Evolutionary conservation across 2,797 vertebrate species (phyloP).

Genomic region (Sylvilagus floridanus): DNA sequence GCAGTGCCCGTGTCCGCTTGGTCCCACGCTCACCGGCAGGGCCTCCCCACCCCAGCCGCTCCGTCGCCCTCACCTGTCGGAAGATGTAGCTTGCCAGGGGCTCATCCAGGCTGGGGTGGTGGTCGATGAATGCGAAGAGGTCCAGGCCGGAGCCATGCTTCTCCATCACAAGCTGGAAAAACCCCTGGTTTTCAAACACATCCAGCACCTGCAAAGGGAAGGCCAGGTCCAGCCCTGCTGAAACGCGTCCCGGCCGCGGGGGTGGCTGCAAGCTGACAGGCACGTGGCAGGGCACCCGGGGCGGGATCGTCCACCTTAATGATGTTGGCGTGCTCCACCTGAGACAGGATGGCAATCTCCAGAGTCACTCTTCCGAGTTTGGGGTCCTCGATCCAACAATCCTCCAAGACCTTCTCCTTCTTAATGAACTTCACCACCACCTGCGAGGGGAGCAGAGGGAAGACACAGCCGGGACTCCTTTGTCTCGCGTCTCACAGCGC

Average conservation of each 20-base stretch:
- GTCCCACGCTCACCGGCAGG: too few species aligned
- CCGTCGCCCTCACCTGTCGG: conserved; percentile 91
- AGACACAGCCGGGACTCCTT: background rate
- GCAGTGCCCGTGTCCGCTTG: too few species aligned
- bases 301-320: conserved; percentile 90
- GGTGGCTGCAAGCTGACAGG: too few species aligned
- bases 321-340: conserved; percentile 93
- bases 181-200: conserved; percentile 95
- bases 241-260: background rate
- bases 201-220: conserved; percentile 90
- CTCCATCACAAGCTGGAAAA: conserved; percentile 99
- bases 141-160: conserved; percentile 96
- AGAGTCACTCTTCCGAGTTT: conserved; percentile 93
- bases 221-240: accelerated
- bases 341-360: conserved; percentile 94
- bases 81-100: conserved; percentile 96
- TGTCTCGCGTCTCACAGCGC: accelerated
- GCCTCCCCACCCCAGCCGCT: background rate
- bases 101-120: conserved; percentile 94
- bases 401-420: conserved; percentile 93
- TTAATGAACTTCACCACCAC: conserved; percentile 97
- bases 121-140: conserved; percentile 97
- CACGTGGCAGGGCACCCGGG: accelerated
- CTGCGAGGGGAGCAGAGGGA: conserved; percentile 82
- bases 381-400: conserved; percentile 96